Evolutionary conservation across 2,888 invertebrate genomes (phyloP).

Genomic region (Dicyrtoma fusca): DNA sequence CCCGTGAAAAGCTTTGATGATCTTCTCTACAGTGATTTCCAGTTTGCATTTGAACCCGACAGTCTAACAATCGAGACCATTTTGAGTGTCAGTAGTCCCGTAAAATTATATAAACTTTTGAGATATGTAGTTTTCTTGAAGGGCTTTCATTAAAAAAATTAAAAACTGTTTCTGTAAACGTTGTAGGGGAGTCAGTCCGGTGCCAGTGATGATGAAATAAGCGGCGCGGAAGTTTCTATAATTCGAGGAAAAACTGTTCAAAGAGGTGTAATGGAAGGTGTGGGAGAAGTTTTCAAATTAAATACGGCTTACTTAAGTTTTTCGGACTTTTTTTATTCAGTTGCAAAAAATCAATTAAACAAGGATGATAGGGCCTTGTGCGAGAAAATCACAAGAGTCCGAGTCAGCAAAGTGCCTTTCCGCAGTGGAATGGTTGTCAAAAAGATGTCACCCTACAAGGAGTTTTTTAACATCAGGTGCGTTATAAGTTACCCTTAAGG

Average conservation of each 20-base stretch:
- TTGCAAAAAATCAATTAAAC: slow-evolving; percentile 9
- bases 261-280: not conserved
- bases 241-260: not conserved
- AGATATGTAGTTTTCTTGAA: slow-evolving; percentile 1
- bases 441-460: slow-evolving; percentile 12
- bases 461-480: slow-evolving; percentile 23
- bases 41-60: slow-evolving; percentile 14
- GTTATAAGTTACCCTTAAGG: too few relatives aligned
- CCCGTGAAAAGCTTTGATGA: slow-evolving; percentile 27
- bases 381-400: not conserved
- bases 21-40: slow-evolving; percentile 8
- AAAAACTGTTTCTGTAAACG: too few relatives aligned
- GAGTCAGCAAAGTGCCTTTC: slow-evolving; percentile 22
- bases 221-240: not conserved
- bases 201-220: not conserved
- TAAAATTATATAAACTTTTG: too few relatives aligned
- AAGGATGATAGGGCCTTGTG: slow-evolving; percentile 18
- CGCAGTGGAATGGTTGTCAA: slow-evolving; percentile 12
- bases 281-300: not conserved
- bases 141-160: not conserved
- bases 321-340: slow-evolving; percentile 16
- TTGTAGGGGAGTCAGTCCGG: not conserved
- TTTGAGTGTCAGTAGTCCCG: not conserved
- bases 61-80: slow-evolving; percentile 6
- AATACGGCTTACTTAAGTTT: slow-evolving; percentile 15